These are phyloP conservation scores for Callionymus lyra DNA, from an alignment of 2,113 vertebrate species.

Conservation along the genomic window DNA sequence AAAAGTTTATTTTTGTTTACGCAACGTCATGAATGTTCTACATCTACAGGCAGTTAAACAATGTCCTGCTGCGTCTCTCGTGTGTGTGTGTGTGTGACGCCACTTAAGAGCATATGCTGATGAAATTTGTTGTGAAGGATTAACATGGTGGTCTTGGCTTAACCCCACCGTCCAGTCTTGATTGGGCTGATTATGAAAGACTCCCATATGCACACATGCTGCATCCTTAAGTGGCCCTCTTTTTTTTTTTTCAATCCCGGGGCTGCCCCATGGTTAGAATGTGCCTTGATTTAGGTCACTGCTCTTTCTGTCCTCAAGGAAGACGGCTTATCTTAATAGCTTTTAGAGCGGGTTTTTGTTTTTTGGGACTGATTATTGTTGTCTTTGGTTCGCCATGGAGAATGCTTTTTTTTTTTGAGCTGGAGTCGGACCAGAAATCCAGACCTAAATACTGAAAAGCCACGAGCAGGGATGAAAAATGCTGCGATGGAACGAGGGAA, in stretches of 20 bases:
- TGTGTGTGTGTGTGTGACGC: no score
- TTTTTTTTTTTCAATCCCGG: constrained; percentile 20
- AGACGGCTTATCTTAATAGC: constrained; percentile 35
- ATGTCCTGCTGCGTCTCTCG: no score
- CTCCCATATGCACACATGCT: constrained; percentile 14
- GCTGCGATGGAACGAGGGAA: constrained; percentile 35
- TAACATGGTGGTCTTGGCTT: constrained; percentile 28
- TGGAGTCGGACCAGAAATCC: constrained; percentile 23
- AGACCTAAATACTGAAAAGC: constrained; percentile 46
- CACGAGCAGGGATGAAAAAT: constrained; percentile 39
- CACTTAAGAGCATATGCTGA: constrained; percentile 32
- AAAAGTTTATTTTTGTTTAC: no score
- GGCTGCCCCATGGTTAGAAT: constrained; percentile 15
- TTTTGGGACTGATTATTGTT: constrained; percentile 24
- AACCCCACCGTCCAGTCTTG: constrained; percentile 32
- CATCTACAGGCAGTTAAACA: no score
- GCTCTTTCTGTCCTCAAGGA: constrained; percentile 30
- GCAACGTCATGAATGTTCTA: no score
- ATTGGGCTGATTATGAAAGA: constrained; percentile 49
- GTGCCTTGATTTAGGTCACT: constrained; percentile 40
- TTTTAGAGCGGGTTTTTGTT: constrained; percentile 20
- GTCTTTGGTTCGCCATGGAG: constrained; percentile 8
- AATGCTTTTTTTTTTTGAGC: background rate
- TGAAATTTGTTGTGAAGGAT: constrained; percentile 34
- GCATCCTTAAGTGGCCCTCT: constrained; percentile 36